Evolutionary conservation across 2,888 invertebrate genomes (phyloP), one percentile per base, ranked within the genome.

Genomic region (Melipona beecheii): DNA sequence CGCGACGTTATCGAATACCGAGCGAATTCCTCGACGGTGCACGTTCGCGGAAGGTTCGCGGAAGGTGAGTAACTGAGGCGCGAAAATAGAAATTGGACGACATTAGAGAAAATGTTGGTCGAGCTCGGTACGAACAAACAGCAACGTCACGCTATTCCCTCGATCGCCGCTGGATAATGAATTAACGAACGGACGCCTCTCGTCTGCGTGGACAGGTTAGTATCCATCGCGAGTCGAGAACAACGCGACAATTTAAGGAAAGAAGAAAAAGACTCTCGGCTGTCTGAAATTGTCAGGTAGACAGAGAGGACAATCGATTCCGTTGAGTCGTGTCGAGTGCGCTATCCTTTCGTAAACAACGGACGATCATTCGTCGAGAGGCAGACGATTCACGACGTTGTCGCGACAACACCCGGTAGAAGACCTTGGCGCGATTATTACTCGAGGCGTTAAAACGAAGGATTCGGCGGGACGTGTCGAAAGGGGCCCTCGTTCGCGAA

Each of bases 121-220:
- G 36, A 56, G 72, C 65, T 54, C 1, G 66, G 54, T 71, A 65
- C 71, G 43, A 2, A 5, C 31, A 19, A 19, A 31, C 36, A 36
- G 21, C 1, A 56, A n/a, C 69, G 72, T 85, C 90, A 85, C 88
- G 89, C 87, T 64, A 90, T 50, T 86, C 74, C 80, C 87, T 64
- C 56, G 77, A 76, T 82, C 84, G n/a, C 68, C 68, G 43, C 54
- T 21, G n/a, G 21, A 81, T 88, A 88, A 89, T 90, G 88, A 87
- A 88, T 88, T 87, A 86, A 69, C 82, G 21, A 49, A 62, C 17
- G n/a, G n/a, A n/a, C 2, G n/a, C 19, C 56, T 17, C 4, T 19
- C 43, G 6, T 56, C 11, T n/a, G n/a, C 9, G 13, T 19, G 0
- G 11, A 19, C 6, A 19, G 5, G 6, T 11, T 15, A 4, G 15